Base-by-base conservation (phyloP, 2,888 invertebrate species). In the Dynastes tityus region DNA sequence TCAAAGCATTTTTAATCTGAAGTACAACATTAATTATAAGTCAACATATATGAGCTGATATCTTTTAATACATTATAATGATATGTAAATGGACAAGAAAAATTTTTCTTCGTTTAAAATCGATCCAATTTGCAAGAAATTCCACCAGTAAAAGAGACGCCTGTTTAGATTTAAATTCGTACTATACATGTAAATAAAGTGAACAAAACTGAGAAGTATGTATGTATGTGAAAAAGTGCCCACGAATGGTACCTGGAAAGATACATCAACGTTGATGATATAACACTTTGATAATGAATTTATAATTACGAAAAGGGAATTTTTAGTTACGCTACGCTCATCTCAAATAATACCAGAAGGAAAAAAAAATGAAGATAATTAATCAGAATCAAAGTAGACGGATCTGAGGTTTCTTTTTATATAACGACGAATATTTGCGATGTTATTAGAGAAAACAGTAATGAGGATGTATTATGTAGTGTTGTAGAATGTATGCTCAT, bases 231-330 rank as follows among this genome's bases (percentile, higher is more conserved):
- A 45, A 45, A 45, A 53, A 53, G 53, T 53, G 1, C 53, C n/a
- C 53, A 53, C 16, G n/a, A 53, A 16, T 16, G 16, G 53, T n/a
- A 53, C n/a, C 16, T 53, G 16, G 53, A 53, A n/a, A n/a, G n/a
- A 55, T 16, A 5, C 16, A 16, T 55, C n/a, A 55, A 5, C 53
- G 53, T 55, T 16, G 53, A 55, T 55, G 53, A 55, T 55, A 55
- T 55, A 55, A 61, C 29, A 27, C 61, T 45, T 67, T 67, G 67
- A 67, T 67, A 45, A 67, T 67, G 67, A 45, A 45, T 67, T 67
- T 67, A 67, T 67, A 67, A 67, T 67, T 67, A n/a, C 67, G 16
- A 40, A 13, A 45, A n/a, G 22, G 67, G 29, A 45, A 29, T 67
- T 29, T 45, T 67, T 67, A 67, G 67, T 40, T 67, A 67, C 67